phyloP scores from a whole-genome alignment of 2,797 vertebrate genomes.

The Gallinago solitaria region DNA sequence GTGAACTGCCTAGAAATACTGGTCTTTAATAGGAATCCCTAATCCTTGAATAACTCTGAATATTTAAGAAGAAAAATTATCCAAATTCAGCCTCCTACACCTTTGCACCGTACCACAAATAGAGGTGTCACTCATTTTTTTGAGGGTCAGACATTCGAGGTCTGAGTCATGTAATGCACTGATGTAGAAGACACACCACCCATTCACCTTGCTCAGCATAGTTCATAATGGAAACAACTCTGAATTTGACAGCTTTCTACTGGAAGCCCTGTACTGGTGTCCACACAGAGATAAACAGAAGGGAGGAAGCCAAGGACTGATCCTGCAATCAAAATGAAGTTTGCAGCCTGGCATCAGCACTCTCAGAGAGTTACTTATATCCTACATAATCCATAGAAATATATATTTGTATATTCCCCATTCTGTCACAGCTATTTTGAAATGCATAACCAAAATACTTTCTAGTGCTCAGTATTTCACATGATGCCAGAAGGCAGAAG shows the following conservation, averaged over 20 bases:
- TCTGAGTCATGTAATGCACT: background rate
- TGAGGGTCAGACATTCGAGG: background rate
- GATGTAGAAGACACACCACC: background rate
- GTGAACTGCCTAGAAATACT: background rate
- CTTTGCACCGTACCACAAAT: background rate
- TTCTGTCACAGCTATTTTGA: background rate
- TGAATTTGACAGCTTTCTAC: background rate
- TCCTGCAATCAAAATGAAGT: background rate
- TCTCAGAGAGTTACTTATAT: background rate
- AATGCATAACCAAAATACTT: background rate
- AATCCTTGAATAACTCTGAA: background rate
- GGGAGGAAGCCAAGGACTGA: background rate
- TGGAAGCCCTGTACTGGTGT: background rate
- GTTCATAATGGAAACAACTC: background rate
- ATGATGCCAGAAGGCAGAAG: background rate
- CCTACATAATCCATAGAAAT: background rate
- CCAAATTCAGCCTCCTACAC: background rate
- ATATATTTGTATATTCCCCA: background rate
- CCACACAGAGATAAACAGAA: background rate
- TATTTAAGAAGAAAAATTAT: background rate
- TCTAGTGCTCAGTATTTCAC: background rate
- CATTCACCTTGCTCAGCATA: background rate
- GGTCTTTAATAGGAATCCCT: background rate
- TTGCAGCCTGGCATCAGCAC: background rate
- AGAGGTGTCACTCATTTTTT: background rate